Conservation (phyloP, 2,888 invertebrate genomes). For the Acronicta psi region DNA sequence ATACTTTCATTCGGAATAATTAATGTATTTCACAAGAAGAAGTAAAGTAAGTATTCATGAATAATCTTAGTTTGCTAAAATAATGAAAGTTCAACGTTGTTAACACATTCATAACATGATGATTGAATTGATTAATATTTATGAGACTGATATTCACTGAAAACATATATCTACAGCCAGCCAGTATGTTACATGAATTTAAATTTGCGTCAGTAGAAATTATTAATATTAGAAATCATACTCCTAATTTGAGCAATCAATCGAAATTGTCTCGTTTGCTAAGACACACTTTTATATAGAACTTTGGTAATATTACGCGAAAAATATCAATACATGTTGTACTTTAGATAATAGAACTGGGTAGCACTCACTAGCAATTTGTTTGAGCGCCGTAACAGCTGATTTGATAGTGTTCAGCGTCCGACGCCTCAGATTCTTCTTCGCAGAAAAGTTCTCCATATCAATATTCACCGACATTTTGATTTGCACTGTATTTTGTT, state of each 20-base stretch:
- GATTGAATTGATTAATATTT: conserved; percentile 26
- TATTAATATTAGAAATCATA: conserved; percentile 6
- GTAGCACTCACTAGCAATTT: conserved; percentile 84
- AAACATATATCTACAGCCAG: conserved; percentile 11
- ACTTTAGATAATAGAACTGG: conserved; percentile 52
- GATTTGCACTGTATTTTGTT: conserved; percentile 53
- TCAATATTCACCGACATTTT: conserved; percentile 83
- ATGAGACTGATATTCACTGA: conserved; percentile 21
- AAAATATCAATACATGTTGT: conserved; percentile 33
- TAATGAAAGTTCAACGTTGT: conserved; percentile 4
- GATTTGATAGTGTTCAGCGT: conserved; percentile 84
- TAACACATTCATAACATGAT: conserved; percentile 17
- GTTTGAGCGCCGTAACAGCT: conserved; percentile 83
- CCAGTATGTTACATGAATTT: not conserved
- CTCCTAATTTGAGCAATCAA: conserved; percentile 16
- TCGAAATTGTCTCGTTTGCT: conserved; percentile 5
- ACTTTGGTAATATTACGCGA: conserved; percentile 12
- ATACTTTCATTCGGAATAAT: conserved; percentile 31
- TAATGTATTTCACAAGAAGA: conserved; percentile 9
- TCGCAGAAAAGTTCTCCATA: conserved; percentile 81
- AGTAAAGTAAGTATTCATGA: not conserved
- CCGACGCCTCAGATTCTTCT: conserved; percentile 83
- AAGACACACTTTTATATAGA: conserved; percentile 22
- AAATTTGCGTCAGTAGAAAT: conserved; percentile 6
- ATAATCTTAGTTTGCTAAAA: not conserved